Base-by-base conservation (phyloP, 2,888 invertebrate species). In the Euzetes globulus region DNA sequence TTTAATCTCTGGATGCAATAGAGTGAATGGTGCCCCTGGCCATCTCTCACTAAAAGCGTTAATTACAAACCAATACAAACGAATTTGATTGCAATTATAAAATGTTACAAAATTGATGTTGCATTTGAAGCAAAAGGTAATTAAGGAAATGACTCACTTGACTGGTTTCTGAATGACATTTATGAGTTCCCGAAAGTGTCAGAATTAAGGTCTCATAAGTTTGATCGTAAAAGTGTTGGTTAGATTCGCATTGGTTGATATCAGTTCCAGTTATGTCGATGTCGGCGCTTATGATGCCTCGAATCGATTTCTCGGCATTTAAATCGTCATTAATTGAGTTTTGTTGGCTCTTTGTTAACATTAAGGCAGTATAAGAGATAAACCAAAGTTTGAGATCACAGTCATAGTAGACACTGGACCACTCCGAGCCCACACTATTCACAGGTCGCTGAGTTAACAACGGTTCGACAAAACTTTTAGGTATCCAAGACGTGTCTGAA, bases 401-500 rank as follows among this genome's bases (percentile, higher is more conserved):
- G 78, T 91, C 91, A 82, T 89, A 92, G 82, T 93, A 94, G 0
- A 94, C 93, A 80, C 87, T 89, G 22, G 92, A 93, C 93, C 93
- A 94, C 27, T 74, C 72, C 29, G 13, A 15, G 45, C 3, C 17
- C 5, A n/a, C 71, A 15, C 50, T 41, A 41, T 47, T 50, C 25
- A 19, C 29, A 29, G 73, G 2, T 68, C 25, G 25, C 9, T 73
- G 0, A 17, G 15, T 22, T 0, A 55, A 9, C 6, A 73, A 45
- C 4, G 27, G 19, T 22, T 47, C 22, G 13, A 17, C 17, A 45
- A 74, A 71, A 19, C 19, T 45, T 9, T 70, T 68, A 1, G 74
- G 68, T 11, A 74, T 25, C 74, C 74, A 74, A 17, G 68, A 25
- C 0, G 41, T 68, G 45, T 70, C 47, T 13, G 25, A 47, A 45